Evolutionary conservation across 2,113 vertebrate species (phyloP), one percentile per base, ranked within the genome.

Genomic region (Tragelaphus scriptus): DNA sequence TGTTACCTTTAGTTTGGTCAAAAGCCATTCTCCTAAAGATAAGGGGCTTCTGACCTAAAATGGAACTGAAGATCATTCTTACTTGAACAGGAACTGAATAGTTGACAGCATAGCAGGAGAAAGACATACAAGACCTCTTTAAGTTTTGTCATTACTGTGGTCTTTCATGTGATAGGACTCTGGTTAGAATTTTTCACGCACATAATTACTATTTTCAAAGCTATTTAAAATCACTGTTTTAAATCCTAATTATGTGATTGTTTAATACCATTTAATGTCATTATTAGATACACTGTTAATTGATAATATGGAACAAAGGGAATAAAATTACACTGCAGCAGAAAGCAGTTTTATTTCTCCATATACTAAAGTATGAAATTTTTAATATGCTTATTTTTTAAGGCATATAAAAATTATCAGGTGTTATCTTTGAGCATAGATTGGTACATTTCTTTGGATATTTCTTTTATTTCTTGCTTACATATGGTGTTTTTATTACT

Each of bases 141-240:
- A 49, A 92, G 58, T 97, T 95, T 56, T 80, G 51, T 71, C 95
- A 12, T 40, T 95, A 17, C 53, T 96, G 11, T 97, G 40, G 25
- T 79, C 90, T 95, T 94, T 91, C 44, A 89, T 25, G 9, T 86
- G 49, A 63, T 86, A 94, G 80, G 56, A 88, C 77, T 85, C 79
- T 28, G n/a, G n/a, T 93, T 94, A 65, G 86, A 92, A 51, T 93
- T 96, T 96, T 95, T 40, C 2, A 89, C 95, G 89, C 92, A 65
- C 12, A 21, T 93, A 95, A 95, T 97, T 97, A 97, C n/a, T 89
- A 17, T 96, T 94, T 97, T 96, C 71, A 96, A 96, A 97, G 23
- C 77, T 77, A 15, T 44, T 77, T 77, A 77, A 44, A 77, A 26
- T 44, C 40, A 77, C 71, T 75, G 68, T 40, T 23, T 77, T 77